Percentiles rank a stretch among this genome's conserved stretches.
Evolutionary conservation across 2,888 invertebrate genomes (phyloP).

Genomic region (Bhutanitis thaidina): DNA sequence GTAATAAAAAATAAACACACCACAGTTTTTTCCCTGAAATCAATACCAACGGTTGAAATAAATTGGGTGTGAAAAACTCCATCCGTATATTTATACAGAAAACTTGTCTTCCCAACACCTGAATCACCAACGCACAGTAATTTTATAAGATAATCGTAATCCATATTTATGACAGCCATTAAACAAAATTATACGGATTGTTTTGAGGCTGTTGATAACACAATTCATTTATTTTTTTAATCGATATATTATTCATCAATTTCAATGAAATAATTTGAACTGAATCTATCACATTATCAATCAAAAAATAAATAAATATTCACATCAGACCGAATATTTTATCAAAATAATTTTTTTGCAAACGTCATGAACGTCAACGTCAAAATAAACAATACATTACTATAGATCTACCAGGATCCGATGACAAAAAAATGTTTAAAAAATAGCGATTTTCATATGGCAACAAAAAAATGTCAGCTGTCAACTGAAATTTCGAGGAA

Average conservation of each 20-base stretch:
- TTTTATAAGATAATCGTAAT: conserved; percentile 96
- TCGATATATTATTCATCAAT: not conserved
- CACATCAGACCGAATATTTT: too few species aligned
- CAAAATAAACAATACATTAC: too few species aligned
- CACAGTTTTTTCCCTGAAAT: conserved; percentile 97
- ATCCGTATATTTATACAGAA: conserved; percentile 97
- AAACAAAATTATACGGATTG: not conserved
- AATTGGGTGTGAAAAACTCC: conserved; percentile 95
- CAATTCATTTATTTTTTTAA: conserved; percentile 15
- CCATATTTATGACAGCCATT: conserved; percentile 71
- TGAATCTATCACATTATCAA: not conserved
- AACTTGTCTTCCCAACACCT: conserved; percentile 98
- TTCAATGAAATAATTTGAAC: too few species aligned
- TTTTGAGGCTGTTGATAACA: not conserved
- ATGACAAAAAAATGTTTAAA: too few species aligned
- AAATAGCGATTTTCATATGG: too few species aligned
- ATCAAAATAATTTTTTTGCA: too few species aligned
- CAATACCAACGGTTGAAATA: conserved; percentile 98
- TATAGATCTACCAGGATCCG: too few species aligned
- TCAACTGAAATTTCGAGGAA: too few species aligned
- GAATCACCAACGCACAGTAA: conserved; percentile 97
- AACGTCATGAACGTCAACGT: too few species aligned
- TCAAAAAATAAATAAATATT: not conserved
- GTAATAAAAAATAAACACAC: conserved; percentile 71
- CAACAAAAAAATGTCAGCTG: too few species aligned